A percentile compares a stretch with the other conserved stretches of the same genome.
Evolutionary conservation across 1,140 invertebrate species (phyloP).

Genomic region (Brachionus asplanchnoidis): DNA sequence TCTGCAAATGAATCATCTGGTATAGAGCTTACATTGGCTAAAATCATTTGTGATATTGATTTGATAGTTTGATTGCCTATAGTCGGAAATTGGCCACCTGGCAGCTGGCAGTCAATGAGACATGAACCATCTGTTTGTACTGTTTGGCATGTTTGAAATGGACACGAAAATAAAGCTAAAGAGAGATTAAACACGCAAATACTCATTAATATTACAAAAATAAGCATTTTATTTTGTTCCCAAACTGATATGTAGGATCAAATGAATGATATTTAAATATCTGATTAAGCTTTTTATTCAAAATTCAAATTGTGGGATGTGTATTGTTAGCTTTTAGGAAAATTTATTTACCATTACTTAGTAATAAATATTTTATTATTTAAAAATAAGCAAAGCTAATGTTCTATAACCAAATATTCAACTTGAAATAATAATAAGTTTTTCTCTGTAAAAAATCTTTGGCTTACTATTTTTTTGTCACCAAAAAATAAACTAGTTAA

Average conservation of each 20-base stretch:
- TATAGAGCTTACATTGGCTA: neutral
- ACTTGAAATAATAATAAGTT: neutral
- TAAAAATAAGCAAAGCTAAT: neutral
- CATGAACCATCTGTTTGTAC: neutral
- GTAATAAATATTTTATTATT: neutral
- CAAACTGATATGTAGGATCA: neutral
- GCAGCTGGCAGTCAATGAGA: neutral
- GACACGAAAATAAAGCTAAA: neutral
- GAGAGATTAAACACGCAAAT: neutral
- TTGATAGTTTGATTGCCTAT: neutral
- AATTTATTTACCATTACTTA: neutral
- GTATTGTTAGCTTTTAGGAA: neutral
- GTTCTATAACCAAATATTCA: neutral
- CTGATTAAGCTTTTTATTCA: neutral
- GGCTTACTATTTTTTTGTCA: too few species aligned
- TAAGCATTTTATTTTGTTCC: neutral
- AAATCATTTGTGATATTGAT: neutral
- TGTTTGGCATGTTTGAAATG: neutral
- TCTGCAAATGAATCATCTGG: slow-evolving; percentile 15
- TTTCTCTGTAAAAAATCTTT: neutral
- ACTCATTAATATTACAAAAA: neutral
- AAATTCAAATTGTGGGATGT: neutral
- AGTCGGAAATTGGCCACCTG: neutral
- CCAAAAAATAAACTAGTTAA: too few species aligned
- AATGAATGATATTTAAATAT: neutral